These are phyloP conservation scores for Apomyelois bistriatella DNA, from an alignment of 2,888 invertebrate genomes.

Conservation along the genomic window DNA sequence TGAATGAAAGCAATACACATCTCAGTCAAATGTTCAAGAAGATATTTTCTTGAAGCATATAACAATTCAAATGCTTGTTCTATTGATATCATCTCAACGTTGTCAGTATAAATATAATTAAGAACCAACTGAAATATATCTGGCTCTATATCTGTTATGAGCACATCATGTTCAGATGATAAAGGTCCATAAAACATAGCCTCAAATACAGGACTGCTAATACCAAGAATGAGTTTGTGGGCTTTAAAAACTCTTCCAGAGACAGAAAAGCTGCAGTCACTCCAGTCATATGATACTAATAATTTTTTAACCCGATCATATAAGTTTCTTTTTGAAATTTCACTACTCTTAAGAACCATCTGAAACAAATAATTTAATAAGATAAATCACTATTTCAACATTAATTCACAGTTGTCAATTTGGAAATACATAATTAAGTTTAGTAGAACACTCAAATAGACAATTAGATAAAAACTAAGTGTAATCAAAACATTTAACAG, in stretches of 20 bases:
- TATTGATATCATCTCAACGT: slow-evolving; percentile 73
- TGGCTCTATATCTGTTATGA: slow-evolving; percentile 80
- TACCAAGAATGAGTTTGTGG: slow-evolving; percentile 82
- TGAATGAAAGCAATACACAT: slow-evolving; percentile 76
- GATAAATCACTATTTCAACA: background rate
- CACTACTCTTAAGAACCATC: slow-evolving; percentile 59
- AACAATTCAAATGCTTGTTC: slow-evolving; percentile 81
- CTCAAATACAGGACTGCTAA: slow-evolving; percentile 84
- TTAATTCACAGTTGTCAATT: no score
- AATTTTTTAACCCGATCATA: slow-evolving; percentile 71
- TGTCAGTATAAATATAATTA: slow-evolving; percentile 82
- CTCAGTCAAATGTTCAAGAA: slow-evolving; percentile 74
- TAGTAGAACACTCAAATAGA: no score
- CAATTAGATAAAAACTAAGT: no score
- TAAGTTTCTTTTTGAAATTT: slow-evolving; percentile 50
- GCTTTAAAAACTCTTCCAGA: slow-evolving; percentile 74
- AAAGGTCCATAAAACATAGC: slow-evolving; percentile 84
- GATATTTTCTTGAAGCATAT: slow-evolving; percentile 84
- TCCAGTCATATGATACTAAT: slow-evolving; percentile 73
- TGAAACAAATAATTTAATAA: slow-evolving; percentile 40
- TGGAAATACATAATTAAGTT: no score
- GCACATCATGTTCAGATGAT: slow-evolving; percentile 68
- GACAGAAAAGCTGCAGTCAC: slow-evolving; percentile 81
- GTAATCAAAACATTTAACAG: no score
- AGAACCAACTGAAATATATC: slow-evolving; percentile 81